Conservation (phyloP, 1,140 invertebrate species). For the Paralvinella palmiformis region DNA sequence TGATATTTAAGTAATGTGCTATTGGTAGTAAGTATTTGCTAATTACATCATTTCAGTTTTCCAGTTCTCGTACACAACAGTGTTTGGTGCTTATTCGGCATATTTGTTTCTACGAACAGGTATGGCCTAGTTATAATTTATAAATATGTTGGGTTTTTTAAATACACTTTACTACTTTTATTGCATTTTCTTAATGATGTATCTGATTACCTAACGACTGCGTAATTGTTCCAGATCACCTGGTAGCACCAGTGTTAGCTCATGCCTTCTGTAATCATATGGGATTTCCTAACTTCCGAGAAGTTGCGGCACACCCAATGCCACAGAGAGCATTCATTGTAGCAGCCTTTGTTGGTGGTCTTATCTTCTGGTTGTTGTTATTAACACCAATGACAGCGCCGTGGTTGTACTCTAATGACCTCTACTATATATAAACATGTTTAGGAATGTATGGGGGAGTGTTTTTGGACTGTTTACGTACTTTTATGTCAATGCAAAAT, state of each 20-base stretch:
- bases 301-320: conserved; percentile 64
- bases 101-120: conserved; percentile 68
- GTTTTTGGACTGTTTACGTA: too few species aligned
- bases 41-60: conserved; percentile 64
- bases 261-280: conserved; percentile 95
- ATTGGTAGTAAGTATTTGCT: too few species aligned
- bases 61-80: conserved; percentile 82
- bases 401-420: conserved; percentile 63
- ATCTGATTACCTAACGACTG: too few species aligned
- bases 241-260: conserved; percentile 77
- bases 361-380: conserved; percentile 70
- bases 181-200: too few species aligned
- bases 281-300: conserved; percentile 84
- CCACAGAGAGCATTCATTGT: conserved; percentile 58
- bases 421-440: conserved; percentile 26
- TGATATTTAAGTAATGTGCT: too few species aligned
- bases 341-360: conserved; percentile 68
- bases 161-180: too few species aligned
- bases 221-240: conserved; percentile 63
- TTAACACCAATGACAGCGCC: conserved; percentile 74
- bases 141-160: too few species aligned
- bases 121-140: conserved; percentile 26
- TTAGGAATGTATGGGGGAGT: too few species aligned
- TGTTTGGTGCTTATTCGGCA: conserved; percentile 90
- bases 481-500: too few species aligned